These are phyloP conservation scores for Gila robusta DNA, from an alignment of 2,797 vertebrate species.

Conservation along the genomic window DNA sequence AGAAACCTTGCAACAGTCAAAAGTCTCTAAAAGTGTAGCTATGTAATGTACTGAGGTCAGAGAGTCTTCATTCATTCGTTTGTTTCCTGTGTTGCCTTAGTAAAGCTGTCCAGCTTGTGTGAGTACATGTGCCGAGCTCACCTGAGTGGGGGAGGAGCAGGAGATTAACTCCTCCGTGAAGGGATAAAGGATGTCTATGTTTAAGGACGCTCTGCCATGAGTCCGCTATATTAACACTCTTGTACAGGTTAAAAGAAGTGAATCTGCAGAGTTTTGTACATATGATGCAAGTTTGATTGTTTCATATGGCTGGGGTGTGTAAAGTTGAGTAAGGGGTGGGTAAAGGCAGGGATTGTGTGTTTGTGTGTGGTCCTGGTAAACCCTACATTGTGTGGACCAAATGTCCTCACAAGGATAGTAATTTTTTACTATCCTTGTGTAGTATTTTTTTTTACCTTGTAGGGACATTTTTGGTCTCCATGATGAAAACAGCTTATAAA, in stretches of 20 bases:
- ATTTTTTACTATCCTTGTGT: too few relatives aligned
- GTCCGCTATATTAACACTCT: neutral
- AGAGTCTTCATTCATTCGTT: constrained; percentile 2
- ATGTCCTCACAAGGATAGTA: neutral
- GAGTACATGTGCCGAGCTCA: constrained; percentile 13
- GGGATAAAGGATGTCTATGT: constrained; percentile 15
- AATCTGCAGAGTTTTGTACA: neutral
- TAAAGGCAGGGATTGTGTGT: constrained; percentile 56
- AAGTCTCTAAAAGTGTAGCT: neutral
- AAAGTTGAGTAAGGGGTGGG: neutral
- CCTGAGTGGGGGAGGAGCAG: constrained; percentile 2
- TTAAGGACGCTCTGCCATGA: neutral
- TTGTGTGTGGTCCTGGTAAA: neutral
- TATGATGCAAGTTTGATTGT: constrained; percentile 40
- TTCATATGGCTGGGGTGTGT: neutral
- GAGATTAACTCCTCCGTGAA: constrained; percentile 29
- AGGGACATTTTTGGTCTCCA: neutral
- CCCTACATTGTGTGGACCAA: neutral
- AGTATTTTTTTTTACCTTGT: neutral
- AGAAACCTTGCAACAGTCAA: neutral
- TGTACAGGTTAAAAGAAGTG: neutral
- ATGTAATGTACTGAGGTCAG: neutral
- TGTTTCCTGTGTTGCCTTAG: constrained; percentile 21
- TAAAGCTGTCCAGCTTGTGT: constrained; percentile 19
- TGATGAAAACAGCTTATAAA: neutral